Base-by-base conservation (phyloP, 2,797 vertebrate species). In the Myotis pilosus region DNA sequence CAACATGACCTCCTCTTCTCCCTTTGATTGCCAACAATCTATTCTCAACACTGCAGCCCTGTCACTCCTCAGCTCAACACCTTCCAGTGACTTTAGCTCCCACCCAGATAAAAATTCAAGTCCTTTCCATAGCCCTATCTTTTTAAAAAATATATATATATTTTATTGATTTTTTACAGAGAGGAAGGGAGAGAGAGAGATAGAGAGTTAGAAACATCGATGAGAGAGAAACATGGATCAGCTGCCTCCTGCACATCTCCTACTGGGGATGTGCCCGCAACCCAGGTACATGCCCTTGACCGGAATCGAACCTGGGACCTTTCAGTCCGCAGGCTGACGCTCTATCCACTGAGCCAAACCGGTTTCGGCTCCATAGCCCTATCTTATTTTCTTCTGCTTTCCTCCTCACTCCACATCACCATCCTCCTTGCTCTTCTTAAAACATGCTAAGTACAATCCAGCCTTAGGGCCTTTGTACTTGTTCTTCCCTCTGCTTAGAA, bases 401-500 rank as follows among this genome's bases (percentile, higher is more conserved):
- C 5, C 11, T 20, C n/a, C 71, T 51, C 38, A 44, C 16, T 47
- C 28, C 57, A 71, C 30, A 49, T 79, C 66, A 55, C 13, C 57
- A 57, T 47, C 57, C 3, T 81, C 55, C 20, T 71, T 57, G 64
- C n/a, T 81, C 8, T 36, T 75, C 41, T 28, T 93, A 80, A 89
- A 92, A 89, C 2, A 47, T 20, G 28, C 36, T 57, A 87, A 71
- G 62, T 23, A 79, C 10, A 51, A 38, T 62, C n/a, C 25, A 36
- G 30, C 72, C 68, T 64, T 60, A 64, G 38, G 25, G n/a, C 53
- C 23, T 93, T 79, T 76, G 49, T 44, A 38, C 23, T 88, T 80
- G 20, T 75, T 87, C 62, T 74, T 92, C 22, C 60, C 53, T 86
- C 64, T 79, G 22, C 55, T 91, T 81, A 9, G 62, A 91, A 94